Percentiles rank a stretch among this genome's conserved stretches.
Conservation (phyloP, 1,140 invertebrate genomes). For the Acromyrmex heyeri region DNA sequence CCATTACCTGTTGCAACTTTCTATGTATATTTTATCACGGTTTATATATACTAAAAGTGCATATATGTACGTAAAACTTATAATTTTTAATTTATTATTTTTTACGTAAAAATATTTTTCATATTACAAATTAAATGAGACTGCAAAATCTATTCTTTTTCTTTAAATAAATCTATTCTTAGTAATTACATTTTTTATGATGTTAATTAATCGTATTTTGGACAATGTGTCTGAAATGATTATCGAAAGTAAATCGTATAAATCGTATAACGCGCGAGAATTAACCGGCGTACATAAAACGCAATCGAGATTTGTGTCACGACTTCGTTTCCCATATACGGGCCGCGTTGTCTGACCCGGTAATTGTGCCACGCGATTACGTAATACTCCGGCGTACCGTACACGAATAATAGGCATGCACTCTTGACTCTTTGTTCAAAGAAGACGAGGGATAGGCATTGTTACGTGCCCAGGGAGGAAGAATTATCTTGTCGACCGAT, state of each 20-base stretch:
- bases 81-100: background rate
- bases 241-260: conserved; percentile 19
- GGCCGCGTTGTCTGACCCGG: conserved; percentile 67
- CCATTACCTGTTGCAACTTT: background rate
- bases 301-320: conserved; percentile 82
- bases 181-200: background rate
- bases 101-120: background rate
- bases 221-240: background rate
- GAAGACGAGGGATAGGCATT: conserved; percentile 44
- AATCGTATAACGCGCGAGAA: conserved; percentile 38
- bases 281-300: conserved; percentile 26
- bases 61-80: background rate
- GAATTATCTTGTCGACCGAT: conserved; percentile 10
- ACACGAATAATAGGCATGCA: conserved; percentile 67
- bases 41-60: too few species aligned
- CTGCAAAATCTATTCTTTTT: background rate
- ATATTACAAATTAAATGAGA: background rate
- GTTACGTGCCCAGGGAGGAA: conserved; percentile 23
- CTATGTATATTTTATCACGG: background rate
- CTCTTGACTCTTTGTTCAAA: conserved; percentile 56
- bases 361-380: conserved; percentile 72
- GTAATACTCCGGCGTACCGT: conserved; percentile 58
- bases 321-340: conserved; percentile 82
- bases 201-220: background rate
- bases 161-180: background rate